A percentile compares a stretch with the other conserved stretches of the same genome.
Conservation (phyloP, 2,113 vertebrate genomes). For the Phasianus colchicus region DNA sequence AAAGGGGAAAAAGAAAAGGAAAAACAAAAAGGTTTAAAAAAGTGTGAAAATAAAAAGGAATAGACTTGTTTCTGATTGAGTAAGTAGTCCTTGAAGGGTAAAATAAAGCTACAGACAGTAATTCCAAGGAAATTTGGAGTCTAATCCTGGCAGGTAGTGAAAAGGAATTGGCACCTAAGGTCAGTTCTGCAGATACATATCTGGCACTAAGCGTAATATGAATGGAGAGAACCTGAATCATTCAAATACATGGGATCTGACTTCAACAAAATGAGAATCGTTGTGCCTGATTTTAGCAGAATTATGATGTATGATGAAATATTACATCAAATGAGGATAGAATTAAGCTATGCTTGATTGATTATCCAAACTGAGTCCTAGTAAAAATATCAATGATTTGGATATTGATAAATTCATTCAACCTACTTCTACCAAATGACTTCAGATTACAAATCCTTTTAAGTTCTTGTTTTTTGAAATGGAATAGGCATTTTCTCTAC, state of each 20-base stretch:
- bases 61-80: not conserved
- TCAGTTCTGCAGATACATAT: not conserved
- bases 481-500: not conserved
- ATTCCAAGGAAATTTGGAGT: not conserved
- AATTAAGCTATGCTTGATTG: not conserved
- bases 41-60: too few relatives aligned
- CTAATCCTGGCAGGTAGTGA: not conserved
- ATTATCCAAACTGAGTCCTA: not conserved
- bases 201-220: not conserved
- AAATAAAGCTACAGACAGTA: not conserved
- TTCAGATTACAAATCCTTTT: not conserved
- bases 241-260: not conserved
- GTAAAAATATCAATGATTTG: not conserved
- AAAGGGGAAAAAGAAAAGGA: too few relatives aligned
- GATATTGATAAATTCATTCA: not conserved
- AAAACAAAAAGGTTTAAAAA: too few relatives aligned
- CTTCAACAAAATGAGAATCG: not conserved
- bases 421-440: not conserved
- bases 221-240: not conserved
- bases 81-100: not conserved
- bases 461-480: not conserved
- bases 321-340: not conserved
- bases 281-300: not conserved
- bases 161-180: not conserved
- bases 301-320: not conserved